phyloP scores from a whole-genome alignment of 2,113 vertebrate species.

The human region DNA sequence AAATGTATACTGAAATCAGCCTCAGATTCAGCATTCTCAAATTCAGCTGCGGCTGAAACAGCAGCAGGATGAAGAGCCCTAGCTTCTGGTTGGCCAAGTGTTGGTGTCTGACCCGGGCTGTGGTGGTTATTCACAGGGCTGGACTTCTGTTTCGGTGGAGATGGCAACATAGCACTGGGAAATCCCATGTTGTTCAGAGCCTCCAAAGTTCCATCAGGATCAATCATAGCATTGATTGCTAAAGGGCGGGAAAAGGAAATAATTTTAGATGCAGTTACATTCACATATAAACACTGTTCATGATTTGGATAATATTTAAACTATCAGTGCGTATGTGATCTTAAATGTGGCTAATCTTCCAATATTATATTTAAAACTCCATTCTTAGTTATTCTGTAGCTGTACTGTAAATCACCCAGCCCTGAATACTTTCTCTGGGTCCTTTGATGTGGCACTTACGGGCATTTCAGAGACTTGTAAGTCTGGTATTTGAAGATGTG shows the following conservation, averaged over 20 bases:
- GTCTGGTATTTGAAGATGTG: not conserved
- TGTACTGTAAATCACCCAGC: not conserved
- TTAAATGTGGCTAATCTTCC: not conserved
- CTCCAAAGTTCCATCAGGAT: conserved; percentile 96
- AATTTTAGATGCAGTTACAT: not conserved
- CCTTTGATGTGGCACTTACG: not conserved
- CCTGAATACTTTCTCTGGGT: not conserved
- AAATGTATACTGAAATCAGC: conserved; percentile 89
- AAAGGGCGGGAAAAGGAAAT: conserved; percentile 25
- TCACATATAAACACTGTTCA: not conserved
- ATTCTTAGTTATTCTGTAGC: not conserved
- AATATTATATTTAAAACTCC: not conserved
- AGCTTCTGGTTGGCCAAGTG: conserved; percentile 81
- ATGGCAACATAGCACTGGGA: conserved; percentile 84
- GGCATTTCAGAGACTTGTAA: not conserved
- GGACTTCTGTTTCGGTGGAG: conserved; percentile 85
- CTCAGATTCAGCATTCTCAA: conserved; percentile 82
- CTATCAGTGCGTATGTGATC: not conserved
- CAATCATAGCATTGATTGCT: conserved; percentile 98
- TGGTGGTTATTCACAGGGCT: conserved; percentile 82
- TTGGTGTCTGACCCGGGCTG: conserved; percentile 71
- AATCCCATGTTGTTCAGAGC: conserved; percentile 93
- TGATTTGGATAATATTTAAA: not conserved
- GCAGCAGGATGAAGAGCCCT: conserved; percentile 79
- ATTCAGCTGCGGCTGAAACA: conserved; percentile 73